Base-by-base conservation (phyloP, 1,140 invertebrate species). In the Penaeus japonicus region DNA sequence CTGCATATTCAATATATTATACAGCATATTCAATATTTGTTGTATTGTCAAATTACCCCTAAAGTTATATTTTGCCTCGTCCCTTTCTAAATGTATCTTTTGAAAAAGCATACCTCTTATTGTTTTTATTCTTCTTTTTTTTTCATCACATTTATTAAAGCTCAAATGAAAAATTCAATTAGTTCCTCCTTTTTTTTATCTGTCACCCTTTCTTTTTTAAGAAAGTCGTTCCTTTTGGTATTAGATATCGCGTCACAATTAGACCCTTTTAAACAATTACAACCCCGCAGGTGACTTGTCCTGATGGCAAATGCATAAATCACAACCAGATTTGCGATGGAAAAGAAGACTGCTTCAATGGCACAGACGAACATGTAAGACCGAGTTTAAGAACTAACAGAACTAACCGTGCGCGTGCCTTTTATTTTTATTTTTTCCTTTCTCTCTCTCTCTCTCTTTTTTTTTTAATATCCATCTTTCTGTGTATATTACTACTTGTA, bases 371-470 rank as follows among this genome's bases (percentile, higher is more conserved):
- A 80, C 84, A 89, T 55, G 84, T 85, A 84, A 89, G 82, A 85
- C 24, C 54, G 47, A 81, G 47, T 15, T 54, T 27, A 57, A n/a
- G 59, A 77, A 30, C 70, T 62, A 65, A 84, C 70, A 79, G 57
- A n/a, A 75, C 83, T 57, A 83, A 80, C 54, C 54, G 39, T 47
- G 57, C 35, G 82, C 39, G 62, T 53, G 59, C 24, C 30, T 85
- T 70, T 54, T 85, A 55, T 85, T 75, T 84, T 79, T 75, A 78
- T 78, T 84, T 79, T 57, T 84, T 73, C 73, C 54, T 84, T 57
- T 75, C 55, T 70, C 4, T 92, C 96, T 97, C 92, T 97, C 97
- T 92, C 96, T 96, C 90, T 98, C 97, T 91, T 12, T 5, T 5
- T 30, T 30, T 24, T 30, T 24, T 70, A n/a, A n/a, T n/a, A n/a